Base-by-base conservation (phyloP, 2,888 invertebrate genomes). In the Zaprionus lineosus region DNA sequence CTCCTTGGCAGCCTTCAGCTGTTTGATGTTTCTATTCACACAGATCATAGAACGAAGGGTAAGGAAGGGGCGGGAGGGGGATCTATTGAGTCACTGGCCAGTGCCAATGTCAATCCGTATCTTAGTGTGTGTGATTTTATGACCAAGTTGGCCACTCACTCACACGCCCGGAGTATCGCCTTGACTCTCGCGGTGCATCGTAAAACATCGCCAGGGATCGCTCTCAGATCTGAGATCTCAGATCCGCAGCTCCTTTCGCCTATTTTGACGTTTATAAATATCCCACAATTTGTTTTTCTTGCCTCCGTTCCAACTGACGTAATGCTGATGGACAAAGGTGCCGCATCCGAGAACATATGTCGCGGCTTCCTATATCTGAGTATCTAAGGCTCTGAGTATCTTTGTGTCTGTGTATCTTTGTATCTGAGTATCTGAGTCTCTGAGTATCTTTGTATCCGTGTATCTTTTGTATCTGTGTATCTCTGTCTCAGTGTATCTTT, bases 251-350 rank as follows among this genome's bases (percentile, higher is more conserved):
- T 58, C 53, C 60, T 57, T 63, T 78, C 62, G 65, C 48, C 68
- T 83, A 85, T 87, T 86, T 88, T 87, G 86, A 87, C 84, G 85
- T 87, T 84, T 84, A 87, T 86, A 87, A 87, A 88, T 87, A 84
- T 84, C 67, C 79, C 74, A 74, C 70, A 61, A 78, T 84, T 77
- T 84, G 66, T 72, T 65, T 65, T 71, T 69, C 46, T 52, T 63
- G 51, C 41, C 37, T 26, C 36, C 44, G 12, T 46, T 31, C 31
- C 47, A 66, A 46, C 64, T 77, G 86, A 81, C 81, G 78, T 62
- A 77, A 72, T 67, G 86, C 50, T 81, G 82, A 83, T 69, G 77
- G 82, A 83, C 81, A 86, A 84, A 84, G 82, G 82, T 68, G 75
- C 79, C 79, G 76, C 84, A 26, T 70, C 55, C 62, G 76, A 61